Evolutionary conservation across 2,113 vertebrate species (phyloP).

Genomic region (Dromaius novaehollandiae): DNA sequence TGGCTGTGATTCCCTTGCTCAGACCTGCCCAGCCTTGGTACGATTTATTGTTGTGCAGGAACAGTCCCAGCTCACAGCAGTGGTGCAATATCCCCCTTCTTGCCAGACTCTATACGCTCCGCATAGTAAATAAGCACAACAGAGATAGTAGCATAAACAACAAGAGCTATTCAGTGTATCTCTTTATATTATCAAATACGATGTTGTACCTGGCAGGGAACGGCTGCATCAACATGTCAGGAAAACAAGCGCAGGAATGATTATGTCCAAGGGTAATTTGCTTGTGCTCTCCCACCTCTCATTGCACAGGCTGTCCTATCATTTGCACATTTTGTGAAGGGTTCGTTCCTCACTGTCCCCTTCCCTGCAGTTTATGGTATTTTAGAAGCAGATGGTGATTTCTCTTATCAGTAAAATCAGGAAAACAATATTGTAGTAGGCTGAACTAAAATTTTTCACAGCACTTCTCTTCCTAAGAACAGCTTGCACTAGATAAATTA

Average conservation of each 20-base stretch:
- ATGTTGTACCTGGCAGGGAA: neutral
- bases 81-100: neutral
- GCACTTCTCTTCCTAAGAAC: neutral
- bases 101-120: neutral
- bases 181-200: neutral
- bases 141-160: neutral
- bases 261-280: neutral
- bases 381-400: neutral
- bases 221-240: neutral
- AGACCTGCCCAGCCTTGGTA: constrained; percentile 15
- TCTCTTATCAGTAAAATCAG: neutral
- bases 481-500: neutral
- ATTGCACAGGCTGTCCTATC: neutral
- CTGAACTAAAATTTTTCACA: neutral
- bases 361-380: neutral
- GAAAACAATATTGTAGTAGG: neutral
- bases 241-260: neutral
- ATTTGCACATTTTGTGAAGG: neutral
- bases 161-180: neutral
- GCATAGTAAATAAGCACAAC: neutral
- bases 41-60: constrained; percentile 16
- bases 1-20: neutral
- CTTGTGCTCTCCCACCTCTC: neutral
- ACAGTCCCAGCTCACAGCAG: neutral
- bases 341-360: neutral